Evolutionary conservation across 2,797 vertebrate species (phyloP), one percentile per base, ranked within the genome.

Genomic region (Lagorchestes hirsutus): DNA sequence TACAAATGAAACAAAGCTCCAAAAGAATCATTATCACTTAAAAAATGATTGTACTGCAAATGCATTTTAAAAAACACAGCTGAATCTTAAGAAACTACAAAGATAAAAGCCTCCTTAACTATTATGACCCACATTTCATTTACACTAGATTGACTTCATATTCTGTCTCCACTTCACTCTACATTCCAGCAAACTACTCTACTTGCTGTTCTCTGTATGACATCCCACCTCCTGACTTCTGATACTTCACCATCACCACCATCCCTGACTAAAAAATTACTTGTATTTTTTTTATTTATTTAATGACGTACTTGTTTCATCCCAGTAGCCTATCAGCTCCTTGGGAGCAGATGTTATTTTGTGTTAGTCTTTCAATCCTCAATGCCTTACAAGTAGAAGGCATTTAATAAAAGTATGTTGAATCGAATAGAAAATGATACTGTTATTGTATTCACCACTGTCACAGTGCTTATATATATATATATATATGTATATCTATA

Each of bases 321-420:
- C 93, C 40, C 91, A 95, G n/a, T n/a, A 95, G 94, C 95, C 92
- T 93, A 90, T 74, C 74, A 40, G n/a, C 5, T 82, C 18, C 18
- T 46, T 46, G n/a, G 1, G 18, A 8, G 22, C 6, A 24, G 5
- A 82, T 46, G 11, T 22, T 40, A 40, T 74, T 74, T 74, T 22
- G n/a, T 67, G n/a, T 74, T 82, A 0, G n/a, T 46, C 74, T 82
- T 24, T 46, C 3, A 24, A 82, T 24, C n/a, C n/a, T 82, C n/a
- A 46, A 16, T 11, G 31, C 62, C 14, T 67, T 67, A 82, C 6
- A 82, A 40, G n/a, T 46, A 82, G 18, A 24, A 82, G 18, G n/a
- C n/a, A 82, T 82, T 82, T 46, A 24, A 82, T 82, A 82, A 82
- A 46, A 22, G 18, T 5, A 8, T 82, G 67, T 10, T 82, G n/a